Evolutionary conservation across 2,797 vertebrate genomes (phyloP).

Genomic region (Acanthornis magna): DNA sequence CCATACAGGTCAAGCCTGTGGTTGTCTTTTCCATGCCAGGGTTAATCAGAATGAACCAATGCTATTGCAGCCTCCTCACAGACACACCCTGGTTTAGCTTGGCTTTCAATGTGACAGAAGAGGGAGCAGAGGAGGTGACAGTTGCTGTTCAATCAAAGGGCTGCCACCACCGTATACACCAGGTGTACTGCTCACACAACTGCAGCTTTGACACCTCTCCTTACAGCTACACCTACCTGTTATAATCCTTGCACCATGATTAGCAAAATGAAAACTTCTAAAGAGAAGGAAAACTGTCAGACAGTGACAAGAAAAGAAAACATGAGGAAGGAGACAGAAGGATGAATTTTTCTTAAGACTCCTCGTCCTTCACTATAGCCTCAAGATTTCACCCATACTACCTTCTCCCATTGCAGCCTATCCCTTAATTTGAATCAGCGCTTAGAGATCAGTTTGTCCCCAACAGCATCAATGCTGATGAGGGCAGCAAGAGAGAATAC

Average conservation of each 20-base stretch:
- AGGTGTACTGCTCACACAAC: neutral
- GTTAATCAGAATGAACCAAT: neutral
- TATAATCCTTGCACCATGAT: neutral
- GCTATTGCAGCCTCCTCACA: neutral
- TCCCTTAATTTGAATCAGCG: neutral
- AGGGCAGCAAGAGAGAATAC: neutral
- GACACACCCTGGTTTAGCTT: neutral
- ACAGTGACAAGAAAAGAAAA: neutral
- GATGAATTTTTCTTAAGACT: neutral
- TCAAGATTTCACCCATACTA: neutral
- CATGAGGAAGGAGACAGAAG: neutral
- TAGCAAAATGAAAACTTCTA: neutral
- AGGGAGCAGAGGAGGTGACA: neutral
- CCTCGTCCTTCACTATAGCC: neutral
- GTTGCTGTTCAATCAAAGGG: neutral
- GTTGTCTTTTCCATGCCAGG: neutral
- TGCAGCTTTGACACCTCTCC: neutral
- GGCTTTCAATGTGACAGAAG: neutral
- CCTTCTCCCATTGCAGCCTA: neutral
- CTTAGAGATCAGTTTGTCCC: neutral
- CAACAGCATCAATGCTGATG: neutral
- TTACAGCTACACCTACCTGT: neutral
- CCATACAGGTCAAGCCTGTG: neutral
- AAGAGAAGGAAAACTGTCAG: neutral
- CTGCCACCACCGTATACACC: neutral